phyloP scores from a whole-genome alignment of 2,888 invertebrate species.

The Nephrotoma guestfalica region DNA sequence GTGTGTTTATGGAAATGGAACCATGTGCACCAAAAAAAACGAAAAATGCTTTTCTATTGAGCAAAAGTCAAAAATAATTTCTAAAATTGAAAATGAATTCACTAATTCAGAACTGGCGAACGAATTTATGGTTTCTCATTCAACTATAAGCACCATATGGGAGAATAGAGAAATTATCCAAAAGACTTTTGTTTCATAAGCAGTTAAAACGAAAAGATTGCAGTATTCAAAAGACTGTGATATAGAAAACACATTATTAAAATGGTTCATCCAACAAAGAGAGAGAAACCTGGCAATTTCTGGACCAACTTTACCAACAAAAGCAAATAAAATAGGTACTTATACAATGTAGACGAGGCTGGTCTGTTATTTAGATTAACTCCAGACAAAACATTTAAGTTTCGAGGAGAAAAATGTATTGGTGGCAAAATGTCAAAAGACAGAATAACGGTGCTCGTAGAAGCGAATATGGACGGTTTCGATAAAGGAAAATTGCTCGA shows the following conservation, averaged over 20 bases:
- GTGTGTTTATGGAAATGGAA: too few species aligned
- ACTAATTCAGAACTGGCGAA: neutral
- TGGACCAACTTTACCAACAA: too few species aligned
- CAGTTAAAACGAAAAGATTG: too few species aligned
- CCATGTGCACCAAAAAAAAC: too few species aligned
- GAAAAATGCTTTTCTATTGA: too few species aligned
- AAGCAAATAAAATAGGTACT: too few species aligned
- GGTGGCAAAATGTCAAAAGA: conserved; percentile 16
- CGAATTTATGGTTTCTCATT: neutral
- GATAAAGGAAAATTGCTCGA: conserved; percentile 16
- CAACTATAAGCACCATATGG: neutral
- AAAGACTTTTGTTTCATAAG: too few species aligned
- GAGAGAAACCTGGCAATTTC: too few species aligned
- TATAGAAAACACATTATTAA: too few species aligned
- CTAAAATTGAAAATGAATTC: neutral
- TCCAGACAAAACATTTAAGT: neutral
- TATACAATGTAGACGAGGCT: conserved; percentile 7
- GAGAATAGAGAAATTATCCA: neutral
- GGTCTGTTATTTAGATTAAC: conserved; percentile 7
- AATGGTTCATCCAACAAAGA: too few species aligned
- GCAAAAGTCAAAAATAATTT: neutral
- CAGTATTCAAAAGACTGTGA: too few species aligned
- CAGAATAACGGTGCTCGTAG: conserved; percentile 16
- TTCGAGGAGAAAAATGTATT: conserved; percentile 13
- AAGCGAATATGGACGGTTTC: conserved; percentile 16